Evolutionary conservation across 1,140 invertebrate species (phyloP).

Genomic region (Lordiphosa collinella): DNA sequence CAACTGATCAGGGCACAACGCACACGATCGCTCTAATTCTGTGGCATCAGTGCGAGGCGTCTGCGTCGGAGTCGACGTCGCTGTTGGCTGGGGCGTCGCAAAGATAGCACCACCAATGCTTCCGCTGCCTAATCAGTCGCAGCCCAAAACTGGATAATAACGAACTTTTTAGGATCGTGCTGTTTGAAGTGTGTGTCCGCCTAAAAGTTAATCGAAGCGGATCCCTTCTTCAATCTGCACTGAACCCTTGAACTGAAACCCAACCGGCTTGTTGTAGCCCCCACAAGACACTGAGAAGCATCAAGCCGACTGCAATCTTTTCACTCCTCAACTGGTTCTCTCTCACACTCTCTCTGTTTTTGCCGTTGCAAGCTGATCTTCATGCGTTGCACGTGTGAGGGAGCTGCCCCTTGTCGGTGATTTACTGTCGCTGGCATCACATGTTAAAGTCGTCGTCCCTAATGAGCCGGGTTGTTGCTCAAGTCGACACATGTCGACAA

Average conservation of each 20-base stretch:
- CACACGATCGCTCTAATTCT: slow-evolving; percentile 67
- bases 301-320: slow-evolving; percentile 18
- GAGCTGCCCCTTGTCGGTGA: slow-evolving; percentile 22
- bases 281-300: slow-evolving; percentile 35
- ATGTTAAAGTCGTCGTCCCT: slow-evolving; percentile 33
- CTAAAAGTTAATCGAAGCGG: background rate
- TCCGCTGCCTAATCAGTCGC: slow-evolving; percentile 4
- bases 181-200: too few species aligned
- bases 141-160: background rate
- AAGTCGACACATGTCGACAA: slow-evolving; percentile 54
- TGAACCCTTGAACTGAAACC: slow-evolving; percentile 22
- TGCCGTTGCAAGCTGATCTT: slow-evolving; percentile 30
- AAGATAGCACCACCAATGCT: slow-evolving; percentile 32
- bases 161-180: background rate
- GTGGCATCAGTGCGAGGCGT: slow-evolving; percentile 40
- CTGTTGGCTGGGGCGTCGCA: background rate
- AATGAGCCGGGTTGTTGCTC: slow-evolving; percentile 35
- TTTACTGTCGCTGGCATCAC: slow-evolving; percentile 39
- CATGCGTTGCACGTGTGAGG: slow-evolving; percentile 51
- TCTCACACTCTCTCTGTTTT: slow-evolving; percentile 1
- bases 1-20: slow-evolving; percentile 56
- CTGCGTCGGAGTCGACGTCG: slow-evolving; percentile 1
- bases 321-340: slow-evolving; percentile 50
- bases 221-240: background rate
- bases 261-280: slow-evolving; percentile 42